phyloP scores from a whole-genome alignment of 2,888 invertebrate species.

The Heliconius ethilla region DNA sequence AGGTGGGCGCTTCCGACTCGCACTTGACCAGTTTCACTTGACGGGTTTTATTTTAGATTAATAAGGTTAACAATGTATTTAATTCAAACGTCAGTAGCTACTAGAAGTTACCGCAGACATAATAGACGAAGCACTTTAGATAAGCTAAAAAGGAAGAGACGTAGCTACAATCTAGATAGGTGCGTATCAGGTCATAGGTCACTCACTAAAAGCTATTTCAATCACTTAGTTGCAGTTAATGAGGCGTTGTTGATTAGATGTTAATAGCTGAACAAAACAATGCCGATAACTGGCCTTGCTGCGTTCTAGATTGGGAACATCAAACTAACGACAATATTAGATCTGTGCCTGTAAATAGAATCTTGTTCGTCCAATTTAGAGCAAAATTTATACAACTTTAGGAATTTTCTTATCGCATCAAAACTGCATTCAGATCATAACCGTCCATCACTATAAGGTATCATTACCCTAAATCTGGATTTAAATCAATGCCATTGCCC shows the following conservation, averaged over 20 bases:
- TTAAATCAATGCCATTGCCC: background rate
- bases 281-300: slow-evolving; percentile 67
- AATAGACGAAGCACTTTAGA: slow-evolving; percentile 39
- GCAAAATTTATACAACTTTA: slow-evolving; percentile 39
- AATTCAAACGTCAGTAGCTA: slow-evolving; percentile 13
- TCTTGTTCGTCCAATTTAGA: slow-evolving; percentile 55
- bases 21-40: too few relatives aligned
- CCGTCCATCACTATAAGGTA: slow-evolving; percentile 9
- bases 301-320: slow-evolving; percentile 60
- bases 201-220: slow-evolving; percentile 56
- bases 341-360: slow-evolving; percentile 58
- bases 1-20: too few relatives aligned
- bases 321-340: slow-evolving; percentile 62
- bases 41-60: too few relatives aligned
- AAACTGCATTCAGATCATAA: slow-evolving; percentile 10
- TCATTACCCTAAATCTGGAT: slow-evolving; percentile 1
- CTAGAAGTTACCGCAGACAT: slow-evolving; percentile 23
- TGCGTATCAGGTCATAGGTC: slow-evolving; percentile 51
- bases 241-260: slow-evolving; percentile 60
- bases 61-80: slow-evolving; percentile 5
- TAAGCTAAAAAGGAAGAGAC: slow-evolving; percentile 47
- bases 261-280: slow-evolving; percentile 60
- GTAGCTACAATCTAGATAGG: slow-evolving; percentile 44
- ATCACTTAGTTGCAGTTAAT: slow-evolving; percentile 62
- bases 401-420: slow-evolving; percentile 34